Evolutionary conservation across 2,888 invertebrate species (phyloP).

Genomic region (Calameuta filiformis): DNA sequence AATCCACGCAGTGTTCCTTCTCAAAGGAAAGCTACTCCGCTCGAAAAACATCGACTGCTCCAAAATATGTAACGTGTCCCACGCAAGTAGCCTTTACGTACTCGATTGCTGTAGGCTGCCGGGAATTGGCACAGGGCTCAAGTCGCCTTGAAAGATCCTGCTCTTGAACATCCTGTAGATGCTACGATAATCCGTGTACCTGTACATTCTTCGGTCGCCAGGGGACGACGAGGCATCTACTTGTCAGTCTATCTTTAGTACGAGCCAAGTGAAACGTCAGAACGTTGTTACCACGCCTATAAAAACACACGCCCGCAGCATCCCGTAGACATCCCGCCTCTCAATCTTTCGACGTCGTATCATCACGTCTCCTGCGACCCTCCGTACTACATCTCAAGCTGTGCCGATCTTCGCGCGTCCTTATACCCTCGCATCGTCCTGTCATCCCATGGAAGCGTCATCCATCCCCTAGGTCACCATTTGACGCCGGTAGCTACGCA

Average conservation of each 20-base stretch:
- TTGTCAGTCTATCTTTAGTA: constrained; percentile 6
- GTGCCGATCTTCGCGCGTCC: constrained; percentile 1
- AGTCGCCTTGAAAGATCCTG: constrained; percentile 56
- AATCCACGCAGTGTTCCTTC: neutral
- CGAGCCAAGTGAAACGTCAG: constrained; percentile 1
- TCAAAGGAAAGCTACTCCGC: neutral
- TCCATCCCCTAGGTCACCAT: neutral
- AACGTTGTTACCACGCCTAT: neutral
- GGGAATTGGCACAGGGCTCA: constrained; percentile 52
- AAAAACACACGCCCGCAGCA: constrained; percentile 1
- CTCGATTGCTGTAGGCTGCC: constrained; percentile 54
- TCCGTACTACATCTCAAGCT: neutral
- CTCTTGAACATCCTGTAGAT: constrained; percentile 57
- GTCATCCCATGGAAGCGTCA: neutral
- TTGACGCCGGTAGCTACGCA: neutral
- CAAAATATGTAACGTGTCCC: neutral
- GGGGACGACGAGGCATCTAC: neutral
- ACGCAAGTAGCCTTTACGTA: constrained; percentile 38
- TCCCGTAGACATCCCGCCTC: neutral
- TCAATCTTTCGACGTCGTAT: neutral
- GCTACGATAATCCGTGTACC: constrained; percentile 44
- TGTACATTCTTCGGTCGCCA: constrained; percentile 35
- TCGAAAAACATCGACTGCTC: neutral
- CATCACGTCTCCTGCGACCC: neutral
- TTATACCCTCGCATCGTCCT: neutral